A percentile compares a stretch with the other conserved stretches of the same genome.
phyloP scores from a whole-genome alignment of 2,888 invertebrate genomes.

The Heliconius sara region DNA sequence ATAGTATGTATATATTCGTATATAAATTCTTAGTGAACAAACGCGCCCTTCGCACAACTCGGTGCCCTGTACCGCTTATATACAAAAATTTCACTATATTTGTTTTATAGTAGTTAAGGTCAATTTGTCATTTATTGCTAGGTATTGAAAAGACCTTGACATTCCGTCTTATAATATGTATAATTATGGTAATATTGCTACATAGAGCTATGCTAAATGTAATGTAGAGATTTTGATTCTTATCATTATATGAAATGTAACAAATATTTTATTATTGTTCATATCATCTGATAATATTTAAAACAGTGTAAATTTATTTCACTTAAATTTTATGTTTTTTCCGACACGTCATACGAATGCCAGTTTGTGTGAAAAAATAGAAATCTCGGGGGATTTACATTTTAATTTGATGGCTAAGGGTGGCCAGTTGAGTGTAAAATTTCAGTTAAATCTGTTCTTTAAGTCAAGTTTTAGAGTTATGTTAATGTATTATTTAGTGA shows the following conservation, averaged over 20 bases:
- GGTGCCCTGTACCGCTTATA: not conserved
- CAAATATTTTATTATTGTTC: not conserved
- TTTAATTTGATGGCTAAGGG: slow-evolving; percentile 2
- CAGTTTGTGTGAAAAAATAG: not conserved
- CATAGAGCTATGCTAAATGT: not conserved
- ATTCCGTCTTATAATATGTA: not conserved
- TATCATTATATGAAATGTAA: not conserved
- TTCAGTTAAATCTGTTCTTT: not conserved
- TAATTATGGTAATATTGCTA: not conserved
- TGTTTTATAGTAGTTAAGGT: not conserved
- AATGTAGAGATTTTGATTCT: not conserved
- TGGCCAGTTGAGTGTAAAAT: not conserved
- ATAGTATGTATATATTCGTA: not conserved
- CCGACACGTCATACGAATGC: not conserved
- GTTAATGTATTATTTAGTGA: not conserved
- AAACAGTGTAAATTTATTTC: not conserved
- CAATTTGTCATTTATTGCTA: slow-evolving; percentile 5
- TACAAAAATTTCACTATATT: slow-evolving; percentile 4
- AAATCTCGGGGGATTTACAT: not conserved
- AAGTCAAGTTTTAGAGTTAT: too few species aligned
- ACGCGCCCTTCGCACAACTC: slow-evolving; percentile 10
- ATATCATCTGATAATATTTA: not conserved
- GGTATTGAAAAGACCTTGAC: not conserved
- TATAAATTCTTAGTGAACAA: not conserved
- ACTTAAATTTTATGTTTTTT: not conserved